Evolutionary conservation across 1,140 invertebrate species (phyloP), one percentile per base, ranked within the genome.

Genomic region (Oryzaephilus surinamensis): DNA sequence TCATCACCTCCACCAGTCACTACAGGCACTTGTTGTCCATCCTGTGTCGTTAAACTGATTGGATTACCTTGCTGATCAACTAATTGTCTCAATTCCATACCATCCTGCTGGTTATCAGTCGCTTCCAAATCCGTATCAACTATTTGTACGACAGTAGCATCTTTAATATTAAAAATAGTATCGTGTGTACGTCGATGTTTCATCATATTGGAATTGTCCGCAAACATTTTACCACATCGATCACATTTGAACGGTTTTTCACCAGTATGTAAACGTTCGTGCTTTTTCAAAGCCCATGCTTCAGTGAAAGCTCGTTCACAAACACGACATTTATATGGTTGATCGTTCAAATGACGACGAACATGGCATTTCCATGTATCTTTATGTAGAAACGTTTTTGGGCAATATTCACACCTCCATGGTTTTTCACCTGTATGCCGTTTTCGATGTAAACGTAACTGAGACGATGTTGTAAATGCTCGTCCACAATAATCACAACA

Each of bases 161-260:
- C 30, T 24, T 16, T 24, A 4, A 33, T 17, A 14, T 33, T 32
- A 15, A 33, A 17, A 32, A 36, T 28, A 32, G 37, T 36, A 17
- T 30, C 10, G 16, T 36, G 32, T 8, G 14, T 41, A n/a, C 43
- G 34, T 58, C 70, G 73, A 55, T 80, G 76, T 59, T 79, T 80
- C 1, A 67, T 71, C 17, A 76, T 57, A 62, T 79, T 80, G 6
- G 75, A 77, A 43, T 69, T 72, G 52, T 81, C 76, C 0, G 76
- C 69, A 57, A 89, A 89, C 14, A 74, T 70, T 62, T 84, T 84
- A 2, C 70, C 68, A 56, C 84, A 88, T n/a, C 78, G 53, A 10
- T 72, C 67, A 57, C 84, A 87, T 28, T 71, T 71, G 54, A 84
- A 84, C 3, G 83, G 84, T 51, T 85, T 85, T 56, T 87, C 84